phyloP scores from a whole-genome alignment of 2,113 vertebrate genomes.

The Micromys minutus region DNA sequence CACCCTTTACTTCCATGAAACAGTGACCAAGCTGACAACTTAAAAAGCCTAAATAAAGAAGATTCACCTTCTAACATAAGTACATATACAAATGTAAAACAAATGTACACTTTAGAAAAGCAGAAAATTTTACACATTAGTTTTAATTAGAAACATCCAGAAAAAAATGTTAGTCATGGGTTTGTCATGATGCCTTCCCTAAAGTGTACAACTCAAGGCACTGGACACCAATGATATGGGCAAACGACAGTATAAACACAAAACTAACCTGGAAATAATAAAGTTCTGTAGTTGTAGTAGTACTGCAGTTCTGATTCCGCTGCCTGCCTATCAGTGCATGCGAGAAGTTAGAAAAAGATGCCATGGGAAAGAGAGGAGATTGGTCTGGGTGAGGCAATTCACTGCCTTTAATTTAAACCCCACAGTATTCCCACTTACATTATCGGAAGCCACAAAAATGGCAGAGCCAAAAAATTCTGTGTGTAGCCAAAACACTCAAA shows the following conservation, averaged over 20 bases:
- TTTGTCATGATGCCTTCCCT: not conserved
- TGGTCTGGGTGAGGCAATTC: not conserved
- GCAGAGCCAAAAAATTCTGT: conserved; percentile 26
- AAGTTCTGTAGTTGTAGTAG: not conserved
- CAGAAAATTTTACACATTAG: not conserved
- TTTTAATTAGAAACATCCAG: conserved; percentile 12
- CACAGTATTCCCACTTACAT: not conserved
- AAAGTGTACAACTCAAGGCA: not conserved
- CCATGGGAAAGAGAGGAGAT: not conserved
- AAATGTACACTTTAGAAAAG: conserved; percentile 32
- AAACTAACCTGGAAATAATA: not conserved
- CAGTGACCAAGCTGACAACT: conserved; percentile 45
- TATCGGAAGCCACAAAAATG: conserved; percentile 36
- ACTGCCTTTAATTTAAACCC: conserved; percentile 16
- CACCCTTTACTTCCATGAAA: not conserved
- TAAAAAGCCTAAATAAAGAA: conserved; percentile 38
- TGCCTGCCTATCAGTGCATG: not conserved
- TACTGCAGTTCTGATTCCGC: not conserved
- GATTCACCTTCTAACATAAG: conserved; percentile 15
- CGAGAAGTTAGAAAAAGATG: conserved; percentile 1
- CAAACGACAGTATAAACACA: not conserved
- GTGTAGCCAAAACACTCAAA: not conserved
- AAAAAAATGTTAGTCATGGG: not conserved
- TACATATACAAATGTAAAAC: not conserved
- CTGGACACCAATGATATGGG: not conserved